phyloP scores from a whole-genome alignment of 2,113 vertebrate species.

The Bombycilla garrulus region DNA sequence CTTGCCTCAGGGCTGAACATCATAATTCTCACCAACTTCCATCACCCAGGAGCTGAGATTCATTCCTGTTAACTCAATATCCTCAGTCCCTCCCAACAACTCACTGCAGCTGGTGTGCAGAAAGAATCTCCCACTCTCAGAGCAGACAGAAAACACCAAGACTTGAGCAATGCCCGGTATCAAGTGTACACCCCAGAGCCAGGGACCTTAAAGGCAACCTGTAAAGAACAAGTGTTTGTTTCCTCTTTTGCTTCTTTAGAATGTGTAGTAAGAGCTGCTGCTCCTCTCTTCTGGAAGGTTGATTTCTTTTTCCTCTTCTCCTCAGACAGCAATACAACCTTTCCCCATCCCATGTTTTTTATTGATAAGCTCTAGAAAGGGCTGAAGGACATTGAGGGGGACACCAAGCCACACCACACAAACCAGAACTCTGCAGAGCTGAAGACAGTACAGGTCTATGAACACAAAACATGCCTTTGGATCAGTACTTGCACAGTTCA shows the following conservation, averaged over 20 bases:
- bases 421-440: not conserved
- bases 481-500: not conserved
- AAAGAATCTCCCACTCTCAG: not conserved
- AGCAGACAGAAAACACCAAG: slow-evolving; percentile 13
- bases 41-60: slow-evolving; percentile 45
- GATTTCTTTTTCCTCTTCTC: not conserved
- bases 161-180: slow-evolving; percentile 21
- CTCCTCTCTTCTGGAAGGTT: not conserved
- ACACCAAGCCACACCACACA: not conserved
- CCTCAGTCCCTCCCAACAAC: not conserved
- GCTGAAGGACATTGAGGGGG: not conserved
- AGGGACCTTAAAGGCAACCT: slow-evolving; percentile 68
- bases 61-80: not conserved
- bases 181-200: slow-evolving; percentile 46
- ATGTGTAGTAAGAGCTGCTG: not conserved
- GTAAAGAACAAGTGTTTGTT: slow-evolving; percentile 19
- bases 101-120: slow-evolving; percentile 41
- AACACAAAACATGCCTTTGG: not conserved
- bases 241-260: slow-evolving; percentile 57
- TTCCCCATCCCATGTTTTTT: not conserved
- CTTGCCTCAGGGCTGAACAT: slow-evolving; percentile 40
- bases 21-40: not conserved
- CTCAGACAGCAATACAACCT: not conserved
- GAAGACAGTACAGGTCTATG: not conserved
- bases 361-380: not conserved